A percentile compares a stretch with the other conserved stretches of the same genome.
phyloP scores from a whole-genome alignment of 2,888 invertebrate species.

The Prenolepis imparis region DNA sequence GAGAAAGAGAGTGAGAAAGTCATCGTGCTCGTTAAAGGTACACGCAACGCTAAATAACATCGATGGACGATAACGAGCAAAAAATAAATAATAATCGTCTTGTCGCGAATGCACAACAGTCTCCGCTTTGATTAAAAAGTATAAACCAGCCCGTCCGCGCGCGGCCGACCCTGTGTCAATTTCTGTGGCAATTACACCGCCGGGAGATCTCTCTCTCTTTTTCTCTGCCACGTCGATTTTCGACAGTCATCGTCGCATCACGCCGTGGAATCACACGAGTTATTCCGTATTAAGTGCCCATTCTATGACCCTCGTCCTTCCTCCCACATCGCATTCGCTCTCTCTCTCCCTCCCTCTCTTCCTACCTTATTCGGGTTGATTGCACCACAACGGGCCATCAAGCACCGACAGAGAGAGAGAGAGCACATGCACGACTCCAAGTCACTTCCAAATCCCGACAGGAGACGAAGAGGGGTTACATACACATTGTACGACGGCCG shows the following conservation, averaged over 20 bases:
- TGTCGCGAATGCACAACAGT: slow-evolving; percentile 38
- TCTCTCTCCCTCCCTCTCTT: slow-evolving; percentile 9
- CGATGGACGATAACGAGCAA: slow-evolving; percentile 48
- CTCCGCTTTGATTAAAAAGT: slow-evolving; percentile 42
- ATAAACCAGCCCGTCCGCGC: slow-evolving; percentile 38
- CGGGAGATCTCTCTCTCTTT: slow-evolving; percentile 17
- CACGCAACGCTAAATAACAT: slow-evolving; percentile 49
- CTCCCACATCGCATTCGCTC: not conserved
- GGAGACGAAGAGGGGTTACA: slow-evolving; percentile 49
- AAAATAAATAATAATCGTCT: slow-evolving; percentile 49
- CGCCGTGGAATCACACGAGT: slow-evolving; percentile 69
- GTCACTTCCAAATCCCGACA: slow-evolving; percentile 65
- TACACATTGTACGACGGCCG: slow-evolving; percentile 63
- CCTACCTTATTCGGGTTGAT: slow-evolving; percentile 73
- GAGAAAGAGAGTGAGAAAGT: not conserved
- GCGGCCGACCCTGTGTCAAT: slow-evolving; percentile 50
- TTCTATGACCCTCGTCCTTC: slow-evolving; percentile 65
- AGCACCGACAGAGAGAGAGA: slow-evolving; percentile 31
- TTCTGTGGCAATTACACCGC: slow-evolving; percentile 59
- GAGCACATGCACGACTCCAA: slow-evolving; percentile 35
- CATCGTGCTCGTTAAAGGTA: slow-evolving; percentile 49
- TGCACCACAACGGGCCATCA: slow-evolving; percentile 71
- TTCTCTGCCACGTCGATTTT: slow-evolving; percentile 58
- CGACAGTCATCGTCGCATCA: slow-evolving; percentile 70
- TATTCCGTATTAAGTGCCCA: slow-evolving; percentile 76